Evolutionary conservation across 2,797 vertebrate species (phyloP).

Genomic region (Danio albolineatus): DNA sequence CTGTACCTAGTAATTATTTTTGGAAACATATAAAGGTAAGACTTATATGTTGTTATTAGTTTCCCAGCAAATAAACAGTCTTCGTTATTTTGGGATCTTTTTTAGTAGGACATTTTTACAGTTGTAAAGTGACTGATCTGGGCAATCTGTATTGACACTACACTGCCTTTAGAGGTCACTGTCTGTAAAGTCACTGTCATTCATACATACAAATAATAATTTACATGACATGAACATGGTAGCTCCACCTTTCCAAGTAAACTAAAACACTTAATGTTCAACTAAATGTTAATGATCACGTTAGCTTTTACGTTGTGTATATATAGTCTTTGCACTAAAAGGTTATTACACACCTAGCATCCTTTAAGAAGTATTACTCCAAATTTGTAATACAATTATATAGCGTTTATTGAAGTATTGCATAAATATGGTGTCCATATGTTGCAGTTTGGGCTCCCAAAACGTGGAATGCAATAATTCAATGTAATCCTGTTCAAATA

Average conservation of each 20-base stretch:
- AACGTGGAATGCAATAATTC: neutral
- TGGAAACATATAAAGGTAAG: conserved; percentile 33
- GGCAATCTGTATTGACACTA: conserved; percentile 10
- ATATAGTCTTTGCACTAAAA: neutral
- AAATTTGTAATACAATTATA: neutral
- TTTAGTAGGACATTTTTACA: neutral
- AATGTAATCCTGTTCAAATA: neutral
- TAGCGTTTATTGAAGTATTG: neutral
- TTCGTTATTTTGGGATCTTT: neutral
- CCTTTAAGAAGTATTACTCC: neutral
- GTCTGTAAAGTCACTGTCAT: neutral
- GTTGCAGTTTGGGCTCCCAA: neutral
- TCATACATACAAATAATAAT: neutral
- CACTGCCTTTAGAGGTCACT: conserved; percentile 46
- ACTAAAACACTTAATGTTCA: neutral
- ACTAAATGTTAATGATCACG: neutral
- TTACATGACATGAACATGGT: neutral
- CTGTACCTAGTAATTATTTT: conserved; percentile 8
- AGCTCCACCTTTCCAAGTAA: neutral
- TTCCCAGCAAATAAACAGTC: neutral
- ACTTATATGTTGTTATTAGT: conserved; percentile 14
- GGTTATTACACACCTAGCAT: neutral
- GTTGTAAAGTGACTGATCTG: neutral
- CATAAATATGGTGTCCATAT: neutral
- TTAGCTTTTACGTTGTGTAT: no score